Evolutionary conservation across 2,888 invertebrate species (phyloP).

Genomic region (Homarus gammarus): DNA sequence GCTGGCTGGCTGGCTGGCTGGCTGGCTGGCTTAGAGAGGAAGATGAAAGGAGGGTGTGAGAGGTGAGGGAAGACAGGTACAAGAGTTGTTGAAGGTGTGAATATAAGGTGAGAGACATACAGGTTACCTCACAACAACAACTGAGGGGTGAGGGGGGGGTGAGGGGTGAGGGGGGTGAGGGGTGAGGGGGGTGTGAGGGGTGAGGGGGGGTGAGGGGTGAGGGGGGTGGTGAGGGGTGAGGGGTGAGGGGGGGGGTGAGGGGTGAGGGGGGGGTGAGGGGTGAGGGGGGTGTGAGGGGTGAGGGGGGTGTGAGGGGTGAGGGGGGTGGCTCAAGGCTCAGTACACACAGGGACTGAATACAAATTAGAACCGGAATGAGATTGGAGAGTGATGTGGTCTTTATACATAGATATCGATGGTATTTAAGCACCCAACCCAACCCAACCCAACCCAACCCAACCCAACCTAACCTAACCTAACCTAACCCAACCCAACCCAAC

Average conservation of each 20-base stretch:
- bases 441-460: no score
- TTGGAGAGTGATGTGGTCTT: no score
- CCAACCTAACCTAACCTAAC: no score
- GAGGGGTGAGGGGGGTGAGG: background rate
- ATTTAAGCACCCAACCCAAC: no score
- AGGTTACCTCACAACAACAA: background rate
- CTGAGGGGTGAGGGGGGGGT: background rate
- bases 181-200: background rate
- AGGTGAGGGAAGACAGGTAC: no score
- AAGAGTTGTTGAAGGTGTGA: background rate
- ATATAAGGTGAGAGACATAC: background rate
- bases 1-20: no score
- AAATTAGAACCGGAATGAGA: no score
- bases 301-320: background rate
- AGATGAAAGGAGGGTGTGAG: no score
- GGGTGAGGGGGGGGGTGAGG: background rate
- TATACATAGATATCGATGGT: no score
- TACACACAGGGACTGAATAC: no score
- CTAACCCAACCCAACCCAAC: no score
- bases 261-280: background rate
- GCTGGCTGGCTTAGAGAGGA: no score
- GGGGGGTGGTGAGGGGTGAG: background rate
- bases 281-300: background rate
- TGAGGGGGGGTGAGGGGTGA: background rate
- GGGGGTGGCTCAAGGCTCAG: background rate